Evolutionary conservation across 1,140 invertebrate genomes (phyloP), one percentile per base, ranked within the genome.

Genomic region (Neodiprion fabricii): DNA sequence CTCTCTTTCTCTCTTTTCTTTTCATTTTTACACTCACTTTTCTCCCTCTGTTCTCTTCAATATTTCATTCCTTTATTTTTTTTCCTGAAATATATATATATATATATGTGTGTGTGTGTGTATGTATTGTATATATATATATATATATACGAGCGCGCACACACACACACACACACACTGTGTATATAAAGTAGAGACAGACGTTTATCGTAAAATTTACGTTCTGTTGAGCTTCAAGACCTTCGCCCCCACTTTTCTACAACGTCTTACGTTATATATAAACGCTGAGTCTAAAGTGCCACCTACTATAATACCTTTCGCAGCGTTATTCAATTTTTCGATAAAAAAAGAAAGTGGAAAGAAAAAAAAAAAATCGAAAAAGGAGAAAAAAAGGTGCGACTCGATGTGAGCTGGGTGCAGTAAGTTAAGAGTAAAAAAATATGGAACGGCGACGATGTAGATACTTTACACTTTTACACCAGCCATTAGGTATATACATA

Each of bases 221-320:
- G 53, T 17, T 3, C n/a, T 61, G 53, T 61, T 61, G 53, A 61
- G 53, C 11, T 61, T 61, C 53, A 61, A 61, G 53, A 61, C n/a
- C 0, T 61, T 61, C n/a, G 4, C 8, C 7, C 53, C 53, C 53
- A 61, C 53, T 17, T 61, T 61, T 17, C n/a, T 61, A 40, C 28
- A 40, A 40, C 1, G 28, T 40, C 28, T 40, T 40, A 40, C 53
- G 11, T 61, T 17, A 40, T 40, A 14, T 61, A 61, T 61, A 61
- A 61, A 61, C 53, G 53, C 53, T 61, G 53, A 61, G 53, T 61
- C 53, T 12, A 61, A 61, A 61, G 53, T 61, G n/a, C 53, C 53
- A 12, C 11, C 11, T 17, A 40, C 28, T 40, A 40, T 40, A 40
- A 40, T 61, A 40, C 28, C 53, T 61, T 17, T 61, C 53, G 53